Base-by-base conservation (phyloP, 92 coral and sea anemone genomes). In the Micromussa lordhowensis region DNA sequence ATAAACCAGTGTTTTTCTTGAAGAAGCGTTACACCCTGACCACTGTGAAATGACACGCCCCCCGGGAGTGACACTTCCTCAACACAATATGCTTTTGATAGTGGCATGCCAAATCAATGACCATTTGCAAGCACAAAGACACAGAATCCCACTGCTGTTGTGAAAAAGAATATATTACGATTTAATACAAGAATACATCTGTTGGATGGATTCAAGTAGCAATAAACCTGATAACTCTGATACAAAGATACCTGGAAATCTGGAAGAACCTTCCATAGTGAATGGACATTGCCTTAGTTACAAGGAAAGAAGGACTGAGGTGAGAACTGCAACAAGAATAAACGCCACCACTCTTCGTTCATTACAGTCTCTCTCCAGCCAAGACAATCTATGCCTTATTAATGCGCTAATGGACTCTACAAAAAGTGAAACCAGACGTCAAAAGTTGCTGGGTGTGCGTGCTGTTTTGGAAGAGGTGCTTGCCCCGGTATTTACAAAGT, bases 381-480 rank as follows among this genome's bases (percentile, higher is more conserved):
- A 34, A 28, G 87, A 48, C 64, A 83, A 83, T 71, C 78, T 83
- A 51, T 5, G 78, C 63, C 87, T 3, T 63, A 64, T 83, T 3
- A 83, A 83, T 72, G 77, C 40, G n/a, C 87, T 83, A 19, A 72
- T 83, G 31, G 17, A 34, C 22, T 34, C 80, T 8, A 70, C 87
- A 22, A 83, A 83, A 70, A 83, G 80, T 44, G 80, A 83, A 64
- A 66, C 44, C 64, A 84, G 77, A 73, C 81, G 79, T 51, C 64
- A 28, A 48, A 72, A 72, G 88, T 76, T 72, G 66, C 81, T 69
- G 80, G 80, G 86, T 28, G 57, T 82, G 3, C 78, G 86, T 51
- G 64, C 87, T 83, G 57, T 83, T 83, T 70, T 83, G 36, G 87
- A 83, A 83, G 87, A 68, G 64, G 61, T 83, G 78, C 78, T 83